phyloP scores from a whole-genome alignment of 2,797 vertebrate genomes.

The Oreochromis grahami region DNA sequence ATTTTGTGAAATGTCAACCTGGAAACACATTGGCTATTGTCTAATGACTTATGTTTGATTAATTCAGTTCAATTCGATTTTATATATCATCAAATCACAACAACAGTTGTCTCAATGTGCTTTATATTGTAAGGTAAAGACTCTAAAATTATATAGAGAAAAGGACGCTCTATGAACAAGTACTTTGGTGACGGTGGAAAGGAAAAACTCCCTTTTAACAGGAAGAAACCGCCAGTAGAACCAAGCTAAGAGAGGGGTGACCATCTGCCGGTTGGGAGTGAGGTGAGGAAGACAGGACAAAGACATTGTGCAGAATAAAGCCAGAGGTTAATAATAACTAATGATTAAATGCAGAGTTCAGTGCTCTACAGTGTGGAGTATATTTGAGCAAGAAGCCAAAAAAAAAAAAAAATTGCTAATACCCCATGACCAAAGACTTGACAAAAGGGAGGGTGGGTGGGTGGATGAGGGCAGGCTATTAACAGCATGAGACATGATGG shows the following conservation, averaged over 20 bases:
- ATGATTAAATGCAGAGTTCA: not conserved
- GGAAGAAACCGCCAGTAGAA: not conserved
- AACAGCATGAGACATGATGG: not conserved
- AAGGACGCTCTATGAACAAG: accelerated
- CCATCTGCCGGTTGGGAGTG: accelerated
- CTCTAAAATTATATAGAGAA: not conserved
- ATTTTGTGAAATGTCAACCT: not conserved
- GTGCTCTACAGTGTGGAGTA: not conserved
- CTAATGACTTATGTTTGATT: not conserved
- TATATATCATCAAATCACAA: not conserved
- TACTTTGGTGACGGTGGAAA: not conserved
- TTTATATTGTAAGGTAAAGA: not conserved
- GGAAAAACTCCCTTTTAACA: not conserved
- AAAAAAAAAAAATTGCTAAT: not conserved
- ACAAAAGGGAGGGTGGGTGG: not conserved
- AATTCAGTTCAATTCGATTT: not conserved
- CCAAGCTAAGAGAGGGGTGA: accelerated
- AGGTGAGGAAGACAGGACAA: not conserved
- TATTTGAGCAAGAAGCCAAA: not conserved
- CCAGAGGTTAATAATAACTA: not conserved
- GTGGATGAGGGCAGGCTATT: not conserved
- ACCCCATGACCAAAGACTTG: not conserved
- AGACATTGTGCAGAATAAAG: not conserved
- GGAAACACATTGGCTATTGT: not conserved
- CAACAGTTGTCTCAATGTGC: not conserved